Evolutionary conservation across 2,113 vertebrate genomes (phyloP).

Genomic region (Murina feae): DNA sequence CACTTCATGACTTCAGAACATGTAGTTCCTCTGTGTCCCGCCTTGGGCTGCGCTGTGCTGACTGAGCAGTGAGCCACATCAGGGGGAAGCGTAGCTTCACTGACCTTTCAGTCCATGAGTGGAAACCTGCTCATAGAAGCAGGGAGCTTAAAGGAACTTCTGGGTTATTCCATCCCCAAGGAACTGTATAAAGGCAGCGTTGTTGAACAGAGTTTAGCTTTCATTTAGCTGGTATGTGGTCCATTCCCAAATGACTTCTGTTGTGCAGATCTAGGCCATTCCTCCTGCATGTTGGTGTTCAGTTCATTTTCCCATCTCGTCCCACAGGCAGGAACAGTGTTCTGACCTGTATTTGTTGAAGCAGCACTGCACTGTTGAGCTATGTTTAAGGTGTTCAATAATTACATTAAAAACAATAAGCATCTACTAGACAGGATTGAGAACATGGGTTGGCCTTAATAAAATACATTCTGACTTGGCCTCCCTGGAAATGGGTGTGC

Average conservation of each 20-base stretch:
- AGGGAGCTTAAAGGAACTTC: neutral
- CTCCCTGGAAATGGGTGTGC: neutral
- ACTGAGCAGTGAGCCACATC: constrained; percentile 17
- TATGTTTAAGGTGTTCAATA: neutral
- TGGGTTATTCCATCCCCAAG: too few relatives aligned
- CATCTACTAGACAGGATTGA: neutral
- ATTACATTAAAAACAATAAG: too few relatives aligned
- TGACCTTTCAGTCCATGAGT: constrained; percentile 53
- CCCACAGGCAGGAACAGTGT: neutral
- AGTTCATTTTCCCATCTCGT: neutral
- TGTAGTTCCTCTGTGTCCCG: neutral
- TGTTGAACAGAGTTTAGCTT: neutral
- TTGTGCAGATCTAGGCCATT: rapidly evolving
- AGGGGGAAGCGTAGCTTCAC: constrained; percentile 24
- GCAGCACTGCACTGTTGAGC: too few relatives aligned
- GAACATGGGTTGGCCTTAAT: rapidly evolving
- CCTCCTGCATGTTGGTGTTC: too few relatives aligned
- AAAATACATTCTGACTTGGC: too few relatives aligned
- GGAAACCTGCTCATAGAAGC: constrained; percentile 39
- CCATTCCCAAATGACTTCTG: neutral
- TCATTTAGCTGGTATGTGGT: neutral
- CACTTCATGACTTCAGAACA: neutral
- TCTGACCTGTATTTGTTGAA: neutral
- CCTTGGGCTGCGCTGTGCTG: neutral
- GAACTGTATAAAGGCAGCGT: neutral